A percentile compares a stretch with the other conserved stretches of the same genome.
Conservation (phyloP, 2,888 invertebrate genomes). For the Mantis religiosa region DNA sequence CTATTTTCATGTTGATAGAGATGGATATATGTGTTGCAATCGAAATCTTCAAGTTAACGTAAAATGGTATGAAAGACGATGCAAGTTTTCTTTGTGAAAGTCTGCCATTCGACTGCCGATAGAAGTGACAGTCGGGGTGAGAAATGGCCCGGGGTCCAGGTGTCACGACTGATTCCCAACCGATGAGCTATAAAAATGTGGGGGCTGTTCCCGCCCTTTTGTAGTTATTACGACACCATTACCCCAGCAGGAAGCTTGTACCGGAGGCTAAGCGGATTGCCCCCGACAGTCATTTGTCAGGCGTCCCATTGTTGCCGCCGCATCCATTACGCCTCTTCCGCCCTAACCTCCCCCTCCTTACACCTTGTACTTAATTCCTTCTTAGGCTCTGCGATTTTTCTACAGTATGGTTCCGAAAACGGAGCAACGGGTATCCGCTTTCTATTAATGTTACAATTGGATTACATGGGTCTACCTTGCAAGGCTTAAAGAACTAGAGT, state of each 20-base stretch:
- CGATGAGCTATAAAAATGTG: slow-evolving; percentile 15
- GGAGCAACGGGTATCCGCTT: too few species aligned
- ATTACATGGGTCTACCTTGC: too few species aligned
- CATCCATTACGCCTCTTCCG: slow-evolving; percentile 7
- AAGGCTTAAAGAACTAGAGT: too few species aligned
- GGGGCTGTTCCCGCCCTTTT: not conserved
- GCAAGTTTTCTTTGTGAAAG: not conserved
- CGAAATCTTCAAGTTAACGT: too few species aligned
- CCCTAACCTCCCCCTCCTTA: not conserved
- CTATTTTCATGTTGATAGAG: too few species aligned
- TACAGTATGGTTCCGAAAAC: not conserved
- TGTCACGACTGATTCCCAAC: slow-evolving; percentile 8
- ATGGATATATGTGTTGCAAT: too few species aligned
- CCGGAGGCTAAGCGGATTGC: slow-evolving; percentile 24
- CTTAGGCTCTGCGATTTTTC: not conserved
- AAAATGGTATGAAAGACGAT: too few species aligned
- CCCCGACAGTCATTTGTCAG: slow-evolving; percentile 25
- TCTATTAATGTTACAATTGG: too few species aligned
- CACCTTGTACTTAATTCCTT: slow-evolving; percentile 2
- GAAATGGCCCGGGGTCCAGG: slow-evolving; percentile 11
- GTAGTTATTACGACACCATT: slow-evolving; percentile 12
- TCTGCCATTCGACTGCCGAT: not conserved
- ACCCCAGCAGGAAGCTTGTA: slow-evolving; percentile 11
- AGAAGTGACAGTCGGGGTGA: not conserved
- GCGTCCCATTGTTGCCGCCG: slow-evolving; percentile 17